Conservation (phyloP, 2,113 vertebrate genomes). For the Caranx ignobilis region DNA sequence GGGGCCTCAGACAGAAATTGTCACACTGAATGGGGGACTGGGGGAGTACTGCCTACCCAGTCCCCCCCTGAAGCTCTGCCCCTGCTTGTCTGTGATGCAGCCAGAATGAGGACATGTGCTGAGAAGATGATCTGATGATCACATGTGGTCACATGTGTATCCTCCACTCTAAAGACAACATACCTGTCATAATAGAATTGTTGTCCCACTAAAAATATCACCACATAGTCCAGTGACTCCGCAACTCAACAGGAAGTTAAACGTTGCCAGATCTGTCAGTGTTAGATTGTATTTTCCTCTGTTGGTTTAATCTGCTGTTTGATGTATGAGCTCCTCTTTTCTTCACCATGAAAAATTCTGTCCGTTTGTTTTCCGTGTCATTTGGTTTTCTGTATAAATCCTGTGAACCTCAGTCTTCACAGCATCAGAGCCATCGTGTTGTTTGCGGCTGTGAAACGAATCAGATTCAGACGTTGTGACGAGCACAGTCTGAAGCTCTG, state of each 20-base stretch:
- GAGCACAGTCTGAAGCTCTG: no score
- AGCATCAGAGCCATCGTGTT: background rate
- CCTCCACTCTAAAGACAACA: background rate
- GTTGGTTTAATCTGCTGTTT: background rate
- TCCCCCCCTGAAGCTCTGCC: no score
- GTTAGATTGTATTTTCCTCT: no score
- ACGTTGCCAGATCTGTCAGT: no score
- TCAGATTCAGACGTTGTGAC: background rate
- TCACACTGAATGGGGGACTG: no score
- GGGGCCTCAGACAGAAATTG: no score
- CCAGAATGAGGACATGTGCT: background rate
- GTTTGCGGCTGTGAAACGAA: background rate
- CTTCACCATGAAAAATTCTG: no score
- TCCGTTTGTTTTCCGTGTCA: background rate
- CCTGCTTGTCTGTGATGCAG: no score
- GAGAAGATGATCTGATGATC: background rate
- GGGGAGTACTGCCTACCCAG: no score
- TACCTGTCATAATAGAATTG: no score
- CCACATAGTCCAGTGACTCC: background rate
- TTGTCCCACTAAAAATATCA: background rate
- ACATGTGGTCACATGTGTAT: background rate
- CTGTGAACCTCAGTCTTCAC: background rate
- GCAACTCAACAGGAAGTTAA: background rate
- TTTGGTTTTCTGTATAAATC: background rate
- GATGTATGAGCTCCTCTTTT: background rate